These are phyloP conservation scores for Tetragonula clypearis DNA, from an alignment of 1,140 invertebrate genomes.

Conservation along the genomic window DNA sequence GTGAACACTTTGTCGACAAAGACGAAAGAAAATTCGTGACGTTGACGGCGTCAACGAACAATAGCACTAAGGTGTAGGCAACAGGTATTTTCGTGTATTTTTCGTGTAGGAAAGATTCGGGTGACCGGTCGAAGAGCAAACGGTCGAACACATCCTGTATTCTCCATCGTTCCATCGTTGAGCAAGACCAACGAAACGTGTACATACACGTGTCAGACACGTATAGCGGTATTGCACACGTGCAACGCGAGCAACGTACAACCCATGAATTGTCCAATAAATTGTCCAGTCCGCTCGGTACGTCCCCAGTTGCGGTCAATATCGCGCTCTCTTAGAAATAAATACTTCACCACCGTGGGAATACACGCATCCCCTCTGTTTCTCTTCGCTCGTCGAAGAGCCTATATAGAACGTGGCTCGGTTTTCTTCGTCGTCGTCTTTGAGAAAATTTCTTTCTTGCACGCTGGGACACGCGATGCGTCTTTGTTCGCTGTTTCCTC, in stretches of 20 bases:
- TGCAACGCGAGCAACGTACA: conserved; percentile 42
- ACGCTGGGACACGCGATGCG: no score
- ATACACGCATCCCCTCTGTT: conserved; percentile 64
- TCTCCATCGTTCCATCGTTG: background rate
- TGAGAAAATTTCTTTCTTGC: background rate
- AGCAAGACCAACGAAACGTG: conserved; percentile 11
- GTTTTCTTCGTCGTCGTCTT: background rate
- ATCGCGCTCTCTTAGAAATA: conserved; percentile 74
- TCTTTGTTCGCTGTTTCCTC: no score
- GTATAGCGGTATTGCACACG: conserved; percentile 22
- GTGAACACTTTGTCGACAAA: background rate
- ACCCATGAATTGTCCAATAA: conserved; percentile 59
- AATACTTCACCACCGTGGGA: conserved; percentile 79
- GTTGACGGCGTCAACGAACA: background rate
- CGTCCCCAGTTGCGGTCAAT: conserved; percentile 78
- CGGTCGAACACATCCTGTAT: background rate
- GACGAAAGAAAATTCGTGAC: background rate
- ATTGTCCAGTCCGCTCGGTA: conserved; percentile 66
- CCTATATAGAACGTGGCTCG: conserved; percentile 43
- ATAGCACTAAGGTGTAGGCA: background rate
- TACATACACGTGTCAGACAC: conserved; percentile 42
- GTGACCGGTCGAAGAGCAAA: conserved; percentile 32
- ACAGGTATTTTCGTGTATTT: conserved; percentile 14
- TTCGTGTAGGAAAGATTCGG: background rate
- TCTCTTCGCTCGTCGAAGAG: conserved; percentile 30